A percentile compares a stretch with the other conserved stretches of the same genome.
Conservation (phyloP, 1,140 invertebrate species). For the Drusus annulatus region DNA sequence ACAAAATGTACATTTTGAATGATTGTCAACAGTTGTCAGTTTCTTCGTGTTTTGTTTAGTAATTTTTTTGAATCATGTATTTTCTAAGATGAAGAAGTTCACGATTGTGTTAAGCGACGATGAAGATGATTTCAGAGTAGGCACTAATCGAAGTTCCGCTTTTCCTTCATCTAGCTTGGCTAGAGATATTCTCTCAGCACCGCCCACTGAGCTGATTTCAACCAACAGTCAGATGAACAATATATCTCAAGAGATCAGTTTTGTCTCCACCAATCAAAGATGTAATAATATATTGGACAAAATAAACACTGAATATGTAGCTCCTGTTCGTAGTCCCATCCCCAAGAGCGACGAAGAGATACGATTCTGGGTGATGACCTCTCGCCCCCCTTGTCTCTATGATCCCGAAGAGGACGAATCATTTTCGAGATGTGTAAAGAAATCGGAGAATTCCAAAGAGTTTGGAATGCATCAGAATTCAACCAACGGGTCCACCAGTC, state of each 20-base stretch:
- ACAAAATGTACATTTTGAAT: neutral
- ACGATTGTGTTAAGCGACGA: conserved; percentile 44
- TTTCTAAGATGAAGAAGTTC: conserved; percentile 38
- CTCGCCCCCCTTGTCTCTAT: conserved; percentile 45
- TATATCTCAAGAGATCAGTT: conserved; percentile 24
- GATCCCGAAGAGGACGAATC: conserved; percentile 4
- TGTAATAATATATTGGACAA: neutral
- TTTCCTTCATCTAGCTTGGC: conserved; percentile 2
- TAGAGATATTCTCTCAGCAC: conserved; percentile 8
- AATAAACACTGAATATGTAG: conserved; percentile 7
- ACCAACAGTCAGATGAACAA: conserved; percentile 1
- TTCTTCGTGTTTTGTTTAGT: neutral
- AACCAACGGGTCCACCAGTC: neutral
- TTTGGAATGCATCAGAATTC: neutral
- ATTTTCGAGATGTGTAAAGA: neutral
- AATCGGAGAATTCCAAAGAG: neutral
- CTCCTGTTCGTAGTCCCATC: conserved; percentile 17
- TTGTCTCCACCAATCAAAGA: neutral
- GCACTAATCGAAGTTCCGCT: neutral
- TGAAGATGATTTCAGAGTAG: conserved; percentile 30
- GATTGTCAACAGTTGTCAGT: conserved; percentile 25
- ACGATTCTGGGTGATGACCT: conserved; percentile 43
- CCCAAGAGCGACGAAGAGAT: conserved; percentile 49
- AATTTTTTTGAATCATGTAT: no score
- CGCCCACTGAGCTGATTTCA: conserved; percentile 6